These are phyloP conservation scores for Colletes collaris DNA, from an alignment of 2,888 invertebrate genomes.

Conservation along the genomic window DNA sequence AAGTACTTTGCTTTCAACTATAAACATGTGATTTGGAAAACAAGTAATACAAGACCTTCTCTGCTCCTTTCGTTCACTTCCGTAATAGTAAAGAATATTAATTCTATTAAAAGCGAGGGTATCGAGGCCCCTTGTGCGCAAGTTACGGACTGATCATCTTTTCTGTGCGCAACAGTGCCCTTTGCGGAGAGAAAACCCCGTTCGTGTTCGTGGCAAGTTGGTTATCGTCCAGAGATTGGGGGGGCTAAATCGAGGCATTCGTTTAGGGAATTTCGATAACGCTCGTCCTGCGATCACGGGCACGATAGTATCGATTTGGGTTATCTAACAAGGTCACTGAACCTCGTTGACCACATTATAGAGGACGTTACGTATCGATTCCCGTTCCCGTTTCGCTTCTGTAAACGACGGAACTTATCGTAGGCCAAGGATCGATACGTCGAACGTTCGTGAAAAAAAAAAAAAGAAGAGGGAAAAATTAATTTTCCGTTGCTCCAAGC, in stretches of 20 bases:
- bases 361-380: slow-evolving; percentile 65
- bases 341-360: slow-evolving; percentile 68
- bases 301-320: slow-evolving; percentile 53
- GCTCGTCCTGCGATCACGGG: slow-evolving; percentile 31
- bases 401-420: slow-evolving; percentile 59
- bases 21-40: no score
- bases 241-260: slow-evolving; percentile 42
- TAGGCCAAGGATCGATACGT: slow-evolving; percentile 43
- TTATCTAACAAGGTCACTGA: slow-evolving; percentile 65
- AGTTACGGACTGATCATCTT: neutral
- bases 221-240: slow-evolving; percentile 39
- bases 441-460: slow-evolving; percentile 3
- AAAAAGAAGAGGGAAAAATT: no score
- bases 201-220: slow-evolving; percentile 37
- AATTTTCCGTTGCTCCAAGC: no score
- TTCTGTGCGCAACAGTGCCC: neutral
- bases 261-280: slow-evolving; percentile 50
- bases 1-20: no score
- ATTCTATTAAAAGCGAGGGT: no score
- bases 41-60: no score
- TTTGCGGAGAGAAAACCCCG: neutral
- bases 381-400: slow-evolving; percentile 39
- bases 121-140: no score
- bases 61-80: no score
- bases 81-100: no score